Base-by-base conservation (phyloP, 1,140 invertebrate genomes). In the Steinernema khuongi region DNA sequence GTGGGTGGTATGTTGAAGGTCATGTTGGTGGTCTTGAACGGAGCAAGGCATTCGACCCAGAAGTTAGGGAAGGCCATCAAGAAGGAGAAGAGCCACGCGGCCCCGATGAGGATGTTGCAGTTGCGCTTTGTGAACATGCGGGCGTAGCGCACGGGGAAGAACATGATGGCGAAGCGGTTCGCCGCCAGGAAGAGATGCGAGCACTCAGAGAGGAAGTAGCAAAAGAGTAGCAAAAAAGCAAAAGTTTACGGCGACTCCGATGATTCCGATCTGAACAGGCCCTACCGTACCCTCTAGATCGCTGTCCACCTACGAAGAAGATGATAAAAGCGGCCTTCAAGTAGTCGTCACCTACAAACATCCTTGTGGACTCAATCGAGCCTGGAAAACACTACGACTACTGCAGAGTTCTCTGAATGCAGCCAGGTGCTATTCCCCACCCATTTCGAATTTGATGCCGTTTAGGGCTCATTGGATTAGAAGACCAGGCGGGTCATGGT, bases 141-240 rank as follows among this genome's bases (percentile, higher is more conserved):
- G 7, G 50, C 14, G 50, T 60, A 60, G 50, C 50, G 50, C 14
- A 60, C 22, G 7, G 50, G 50, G 50, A 60, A 7, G 50, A 17
- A 60, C 50, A 60, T 60, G 50, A 60, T 60, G 11, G 50, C 22
- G 22, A 60, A 60, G 50, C 50, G 50, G 50, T 60, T 60, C 2
- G 26, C 7, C 11, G 50, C 50, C 22, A 60, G 22, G 50, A 60
- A 60, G 50, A 60, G 22, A 26, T 60, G 50, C 11, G 50, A 14
- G 11, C 14, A 11, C 26, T 60, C 50, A 4, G 50, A 11, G 11
- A 60, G 22, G 22, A 60, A 60, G 50, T 60, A 60, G 50, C 14
- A 60, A 22, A 60, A 60, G 50, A 60, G 11, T 4, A 22, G 14
- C 14, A 22, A 60, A 22, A 60, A 60, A 14, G 50, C 4, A 11